Evolutionary conservation across 2,888 invertebrate genomes (phyloP).

Genomic region (Drosophila pegasa): DNA sequence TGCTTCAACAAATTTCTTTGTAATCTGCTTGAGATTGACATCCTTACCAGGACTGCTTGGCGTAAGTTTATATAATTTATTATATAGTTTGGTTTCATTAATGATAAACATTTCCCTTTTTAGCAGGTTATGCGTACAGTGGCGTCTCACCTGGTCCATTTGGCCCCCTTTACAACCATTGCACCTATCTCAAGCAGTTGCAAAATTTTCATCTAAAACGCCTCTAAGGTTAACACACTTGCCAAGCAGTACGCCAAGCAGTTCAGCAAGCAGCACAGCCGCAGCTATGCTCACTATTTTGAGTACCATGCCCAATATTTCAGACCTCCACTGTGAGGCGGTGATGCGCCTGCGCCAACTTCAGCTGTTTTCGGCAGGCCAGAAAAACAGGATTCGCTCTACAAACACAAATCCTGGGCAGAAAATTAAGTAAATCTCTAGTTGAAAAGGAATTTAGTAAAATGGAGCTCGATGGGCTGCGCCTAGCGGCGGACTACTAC

Average conservation of each 20-base stretch:
- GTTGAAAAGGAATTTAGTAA: not conserved
- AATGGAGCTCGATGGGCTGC: constrained; percentile 32
- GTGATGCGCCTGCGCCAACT: constrained; percentile 38
- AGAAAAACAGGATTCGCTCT: constrained; percentile 5
- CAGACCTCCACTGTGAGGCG: not conserved
- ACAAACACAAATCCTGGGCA: constrained; percentile 3
- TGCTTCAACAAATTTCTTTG: no score
- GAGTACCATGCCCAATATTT: constrained; percentile 15
- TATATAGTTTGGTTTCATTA: no score
- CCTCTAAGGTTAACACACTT: no score
- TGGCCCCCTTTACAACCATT: no score
- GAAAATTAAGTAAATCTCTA: not conserved
- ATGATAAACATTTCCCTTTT: no score
- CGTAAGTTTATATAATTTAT: no score
- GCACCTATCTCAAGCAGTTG: no score
- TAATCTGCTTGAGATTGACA: no score
- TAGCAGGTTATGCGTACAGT: no score
- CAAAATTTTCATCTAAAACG: no score
- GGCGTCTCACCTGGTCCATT: no score
- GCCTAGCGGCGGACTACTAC: constrained; percentile 36
- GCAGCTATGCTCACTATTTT: constrained; percentile 6
- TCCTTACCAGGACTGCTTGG: no score
- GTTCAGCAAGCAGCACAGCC: not conserved
- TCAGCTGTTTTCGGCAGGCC: constrained; percentile 46
- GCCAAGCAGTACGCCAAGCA: not conserved